A percentile compares a stretch with the other conserved stretches of the same genome.
These are phyloP conservation scores for Notarius lentiginosus DNA, from an alignment of 2,113 vertebrate genomes.

Conservation along the genomic window DNA sequence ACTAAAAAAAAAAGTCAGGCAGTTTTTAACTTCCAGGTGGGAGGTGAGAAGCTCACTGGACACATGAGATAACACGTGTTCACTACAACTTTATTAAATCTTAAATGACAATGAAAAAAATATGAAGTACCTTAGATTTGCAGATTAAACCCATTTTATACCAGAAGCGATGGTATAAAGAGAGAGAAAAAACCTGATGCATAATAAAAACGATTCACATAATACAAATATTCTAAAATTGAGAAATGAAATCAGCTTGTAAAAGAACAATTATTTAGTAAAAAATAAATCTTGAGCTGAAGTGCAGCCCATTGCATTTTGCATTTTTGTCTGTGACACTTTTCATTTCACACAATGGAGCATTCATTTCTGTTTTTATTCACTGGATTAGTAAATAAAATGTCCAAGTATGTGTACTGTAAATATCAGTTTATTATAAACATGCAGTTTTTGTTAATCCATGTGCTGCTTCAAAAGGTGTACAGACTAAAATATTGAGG, in stretches of 20 bases:
- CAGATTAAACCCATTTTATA: neutral
- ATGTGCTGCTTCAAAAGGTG: neutral
- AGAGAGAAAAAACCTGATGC: neutral
- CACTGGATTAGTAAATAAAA: neutral
- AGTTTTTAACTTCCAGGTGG: neutral
- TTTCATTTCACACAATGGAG: neutral
- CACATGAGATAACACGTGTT: neutral
- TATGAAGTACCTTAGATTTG: neutral
- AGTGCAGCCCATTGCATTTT: neutral
- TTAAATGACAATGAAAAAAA: neutral
- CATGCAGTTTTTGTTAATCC: neutral
- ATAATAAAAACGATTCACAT: neutral
- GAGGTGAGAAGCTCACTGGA: neutral
- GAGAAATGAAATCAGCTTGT: neutral
- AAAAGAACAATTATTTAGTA: neutral
- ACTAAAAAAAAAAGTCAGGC: neutral
- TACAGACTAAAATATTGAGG: neutral
- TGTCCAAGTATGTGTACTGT: neutral
- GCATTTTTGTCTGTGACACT: neutral
- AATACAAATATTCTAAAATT: neutral
- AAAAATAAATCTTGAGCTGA: neutral
- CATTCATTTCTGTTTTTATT: neutral
- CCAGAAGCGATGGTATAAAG: neutral
- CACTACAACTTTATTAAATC: neutral
- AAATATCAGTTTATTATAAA: neutral